Evolutionary conservation across 2,113 vertebrate species (phyloP).

Genomic region (Neodon shergylaensis): DNA sequence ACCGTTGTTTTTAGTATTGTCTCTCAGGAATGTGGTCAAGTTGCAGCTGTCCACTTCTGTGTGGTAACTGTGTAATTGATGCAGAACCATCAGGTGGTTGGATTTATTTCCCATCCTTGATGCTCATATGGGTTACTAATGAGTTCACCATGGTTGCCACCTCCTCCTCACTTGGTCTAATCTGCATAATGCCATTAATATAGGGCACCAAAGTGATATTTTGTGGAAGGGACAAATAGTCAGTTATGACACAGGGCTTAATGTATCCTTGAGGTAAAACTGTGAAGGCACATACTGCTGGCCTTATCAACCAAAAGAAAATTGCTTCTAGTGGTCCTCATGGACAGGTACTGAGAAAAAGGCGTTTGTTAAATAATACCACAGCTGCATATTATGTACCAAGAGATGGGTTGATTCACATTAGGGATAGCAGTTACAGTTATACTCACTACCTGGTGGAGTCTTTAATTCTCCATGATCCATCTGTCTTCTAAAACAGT

Average conservation of each 20-base stretch:
- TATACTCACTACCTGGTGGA: neutral
- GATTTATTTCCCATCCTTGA: neutral
- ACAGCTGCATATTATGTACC: neutral
- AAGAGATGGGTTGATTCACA: neutral
- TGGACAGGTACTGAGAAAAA: neutral
- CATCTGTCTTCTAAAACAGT: neutral
- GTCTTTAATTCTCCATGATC: neutral
- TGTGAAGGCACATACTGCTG: neutral
- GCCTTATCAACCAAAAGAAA: neutral
- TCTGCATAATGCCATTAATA: neutral
- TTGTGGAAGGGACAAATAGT: neutral
- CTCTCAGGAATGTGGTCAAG: neutral
- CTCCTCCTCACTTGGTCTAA: neutral
- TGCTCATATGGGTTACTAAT: neutral
- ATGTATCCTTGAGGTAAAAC: neutral
- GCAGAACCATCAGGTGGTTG: neutral
- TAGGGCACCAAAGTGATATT: neutral
- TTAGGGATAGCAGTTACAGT: neutral
- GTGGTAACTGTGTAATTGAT: neutral
- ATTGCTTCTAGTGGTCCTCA: neutral
- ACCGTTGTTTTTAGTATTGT: neutral
- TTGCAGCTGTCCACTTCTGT: neutral
- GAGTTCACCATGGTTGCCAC: neutral
- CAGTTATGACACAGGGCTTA: neutral
- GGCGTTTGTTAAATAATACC: neutral